Base-by-base conservation (phyloP, 1,140 invertebrate genomes). In the Trissolcus basalis region DNA sequence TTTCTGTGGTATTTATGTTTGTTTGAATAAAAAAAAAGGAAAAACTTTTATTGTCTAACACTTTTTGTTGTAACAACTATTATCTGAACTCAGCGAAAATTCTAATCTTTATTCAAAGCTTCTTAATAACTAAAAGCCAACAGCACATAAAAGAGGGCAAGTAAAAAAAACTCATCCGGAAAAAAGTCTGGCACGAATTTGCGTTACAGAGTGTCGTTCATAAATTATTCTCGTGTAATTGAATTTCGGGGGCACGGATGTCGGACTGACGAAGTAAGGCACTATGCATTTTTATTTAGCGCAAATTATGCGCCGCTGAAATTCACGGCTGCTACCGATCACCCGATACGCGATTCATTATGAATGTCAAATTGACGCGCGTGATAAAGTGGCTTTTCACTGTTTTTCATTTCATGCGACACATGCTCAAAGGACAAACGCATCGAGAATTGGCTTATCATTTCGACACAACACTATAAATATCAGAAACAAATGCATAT, bases 311-410 rank as follows among this genome's bases (percentile, higher is more conserved):
- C 47, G 54, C 41, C 45, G 45, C 45, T 61, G 56, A 68, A 74
- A 74, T 68, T 59, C 63, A 61, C 71, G 53, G 53, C 53, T 68
- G 51, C 58, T 74, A 74, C 68, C 51, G 63, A 74, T 67, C 35
- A 44, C 36, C 1, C 16, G 59, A 53, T 64, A 51, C 39, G 59
- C 63, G 53, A 75, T 63, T 69, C 72, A 64, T 75, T 69, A 63
- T 68, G 53, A 68, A 75, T 69, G 71, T 68, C 68, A 68, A 68
- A 74, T 74, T 68, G 64, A 75, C 58, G 47, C 45, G 71, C 71
- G 39, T 68, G 71, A 68, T 68, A 68, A 68, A 68, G 51, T 68
- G 58, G 19, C 51, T 32, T 33, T 12, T 32, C 45, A 45, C 39
- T 61, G 43, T 74, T 68, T 74, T 68, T 63, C 58, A 61, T 74